These are phyloP conservation scores for Tricholaema leucomelas DNA, from an alignment of 2,113 vertebrate genomes.

Conservation along the genomic window DNA sequence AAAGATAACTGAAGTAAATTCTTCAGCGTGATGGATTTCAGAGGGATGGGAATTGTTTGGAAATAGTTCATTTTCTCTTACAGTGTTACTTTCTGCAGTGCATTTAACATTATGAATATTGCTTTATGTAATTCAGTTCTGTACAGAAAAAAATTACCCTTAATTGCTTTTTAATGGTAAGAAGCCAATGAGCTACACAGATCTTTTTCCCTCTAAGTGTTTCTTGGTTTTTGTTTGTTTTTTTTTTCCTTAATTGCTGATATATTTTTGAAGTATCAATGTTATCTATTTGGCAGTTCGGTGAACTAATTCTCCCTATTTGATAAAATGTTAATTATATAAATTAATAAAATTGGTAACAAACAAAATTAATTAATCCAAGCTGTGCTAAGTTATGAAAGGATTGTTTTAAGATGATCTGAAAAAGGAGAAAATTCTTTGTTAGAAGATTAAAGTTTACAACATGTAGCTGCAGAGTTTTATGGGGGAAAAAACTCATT, in stretches of 20 bases:
- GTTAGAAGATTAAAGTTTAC: neutral
- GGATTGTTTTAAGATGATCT: neutral
- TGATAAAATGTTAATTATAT: neutral
- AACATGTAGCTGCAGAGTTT: neutral
- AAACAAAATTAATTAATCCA: neutral
- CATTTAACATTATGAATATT: neutral
- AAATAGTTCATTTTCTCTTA: neutral
- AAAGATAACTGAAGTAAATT: neutral
- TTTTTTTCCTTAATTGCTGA: neutral
- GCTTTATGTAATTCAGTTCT: neutral
- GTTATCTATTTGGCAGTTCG: neutral
- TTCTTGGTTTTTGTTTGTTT: neutral
- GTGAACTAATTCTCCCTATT: neutral
- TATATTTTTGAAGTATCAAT: neutral
- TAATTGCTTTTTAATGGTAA: neutral
- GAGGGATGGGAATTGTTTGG: neutral
- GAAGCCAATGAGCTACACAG: neutral
- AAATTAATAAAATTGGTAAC: neutral
- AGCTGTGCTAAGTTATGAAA: neutral
- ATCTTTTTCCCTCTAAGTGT: rapidly evolving
- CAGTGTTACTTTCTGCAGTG: neutral
- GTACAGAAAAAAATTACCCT: neutral
- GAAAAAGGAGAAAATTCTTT: neutral
- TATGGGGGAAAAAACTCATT: conserved; percentile 11
- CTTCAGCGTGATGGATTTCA: neutral